These are phyloP conservation scores for Drosophila yakuba DNA, from an alignment of 1,140 invertebrate species.

Conservation along the genomic window DNA sequence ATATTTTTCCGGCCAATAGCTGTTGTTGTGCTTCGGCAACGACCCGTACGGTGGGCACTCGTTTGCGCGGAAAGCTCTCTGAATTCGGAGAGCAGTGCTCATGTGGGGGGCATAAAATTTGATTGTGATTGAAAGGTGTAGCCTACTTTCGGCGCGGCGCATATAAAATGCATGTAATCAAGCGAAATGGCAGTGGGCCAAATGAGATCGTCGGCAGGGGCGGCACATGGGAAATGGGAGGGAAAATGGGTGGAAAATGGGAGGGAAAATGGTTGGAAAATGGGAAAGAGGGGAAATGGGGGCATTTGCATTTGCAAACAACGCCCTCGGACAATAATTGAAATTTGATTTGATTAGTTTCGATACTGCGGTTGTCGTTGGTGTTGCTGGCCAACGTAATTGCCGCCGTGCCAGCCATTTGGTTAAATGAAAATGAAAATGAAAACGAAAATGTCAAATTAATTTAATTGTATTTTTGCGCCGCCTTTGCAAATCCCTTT, in stretches of 20 bases:
- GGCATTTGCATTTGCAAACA: conserved; percentile 60
- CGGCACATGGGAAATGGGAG: too few relatives aligned
- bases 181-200: conserved; percentile 72
- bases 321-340: conserved; percentile 71
- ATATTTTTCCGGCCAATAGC: conserved; percentile 5
- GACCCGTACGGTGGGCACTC: conserved; percentile 33
- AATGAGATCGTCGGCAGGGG: conserved; percentile 34
- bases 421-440: conserved; percentile 55
- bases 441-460: conserved; percentile 58
- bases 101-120: conserved; percentile 73
- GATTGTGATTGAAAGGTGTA: conserved; percentile 84
- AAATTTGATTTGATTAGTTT: conserved; percentile 83
- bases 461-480: conserved; percentile 59
- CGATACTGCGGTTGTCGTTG: conserved; percentile 45
- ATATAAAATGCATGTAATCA: conserved; percentile 83
- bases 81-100: conserved; percentile 1
- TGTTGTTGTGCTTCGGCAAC: conserved; percentile 14
- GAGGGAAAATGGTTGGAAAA: too few relatives aligned
- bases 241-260: too few relatives aligned
- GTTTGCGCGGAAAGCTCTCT: conserved; percentile 19
- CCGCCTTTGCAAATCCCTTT: conserved; percentile 64
- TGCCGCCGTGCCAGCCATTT: conserved; percentile 23
- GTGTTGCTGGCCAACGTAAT: conserved; percentile 9
- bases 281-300: not conserved
- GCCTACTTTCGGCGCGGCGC: conserved; percentile 76